Percentiles rank a stretch among this genome's conserved stretches.
These are phyloP conservation scores for Penelope pileata DNA, from an alignment of 2,113 vertebrate genomes.

Conservation along the genomic window DNA sequence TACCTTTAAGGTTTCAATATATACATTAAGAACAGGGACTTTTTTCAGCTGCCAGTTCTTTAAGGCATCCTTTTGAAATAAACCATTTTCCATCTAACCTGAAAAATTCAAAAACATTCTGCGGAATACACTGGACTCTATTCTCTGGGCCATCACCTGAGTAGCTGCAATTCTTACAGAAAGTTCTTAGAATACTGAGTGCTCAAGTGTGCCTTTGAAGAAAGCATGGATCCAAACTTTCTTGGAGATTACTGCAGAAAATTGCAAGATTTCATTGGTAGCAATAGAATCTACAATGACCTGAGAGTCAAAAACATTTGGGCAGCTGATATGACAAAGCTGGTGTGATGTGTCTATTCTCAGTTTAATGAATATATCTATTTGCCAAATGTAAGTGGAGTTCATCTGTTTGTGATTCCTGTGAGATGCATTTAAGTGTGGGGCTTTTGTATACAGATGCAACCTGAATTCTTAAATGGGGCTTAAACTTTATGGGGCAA, in stretches of 20 bases:
- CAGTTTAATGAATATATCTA: not conserved
- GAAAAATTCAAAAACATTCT: not conserved
- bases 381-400: not conserved
- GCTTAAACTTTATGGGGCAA: not conserved
- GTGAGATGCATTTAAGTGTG: accelerated
- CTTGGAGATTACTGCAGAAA: not conserved
- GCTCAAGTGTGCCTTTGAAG: not conserved
- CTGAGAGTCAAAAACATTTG: not conserved
- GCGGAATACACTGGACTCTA: not conserved
- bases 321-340: not conserved
- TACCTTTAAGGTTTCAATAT: not conserved
- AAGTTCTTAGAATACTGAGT: not conserved
- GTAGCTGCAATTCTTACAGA: not conserved
- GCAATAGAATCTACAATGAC: not conserved
- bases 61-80: not conserved
- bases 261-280: not conserved
- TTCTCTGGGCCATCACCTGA: not conserved
- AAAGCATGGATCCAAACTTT: not conserved
- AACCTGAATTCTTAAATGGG: not conserved
- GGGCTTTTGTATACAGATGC: not conserved
- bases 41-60: not conserved
- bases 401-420: not conserved
- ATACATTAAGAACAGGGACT: not conserved
- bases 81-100: not conserved
- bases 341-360: not conserved